phyloP scores from a whole-genome alignment of 2,888 invertebrate species.

The Lycocerus yunnanus region DNA sequence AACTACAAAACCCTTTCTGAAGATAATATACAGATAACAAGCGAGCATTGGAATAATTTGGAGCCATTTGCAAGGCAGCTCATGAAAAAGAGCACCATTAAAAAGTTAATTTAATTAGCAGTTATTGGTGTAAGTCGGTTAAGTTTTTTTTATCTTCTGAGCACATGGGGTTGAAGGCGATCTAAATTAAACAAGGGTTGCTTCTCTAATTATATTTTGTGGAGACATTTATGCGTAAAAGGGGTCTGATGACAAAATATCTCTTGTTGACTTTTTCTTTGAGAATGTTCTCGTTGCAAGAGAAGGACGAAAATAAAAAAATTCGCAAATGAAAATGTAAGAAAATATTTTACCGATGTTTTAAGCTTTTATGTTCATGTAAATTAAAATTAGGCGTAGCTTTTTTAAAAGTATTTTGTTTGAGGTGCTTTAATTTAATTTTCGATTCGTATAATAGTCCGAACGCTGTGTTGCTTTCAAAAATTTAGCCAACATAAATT shows the following conservation, averaged over 20 bases:
- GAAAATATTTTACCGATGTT: neutral
- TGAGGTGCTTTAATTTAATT: constrained; percentile 1
- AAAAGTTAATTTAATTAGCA: constrained; percentile 54
- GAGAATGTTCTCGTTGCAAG: neutral
- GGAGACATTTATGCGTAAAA: constrained; percentile 45
- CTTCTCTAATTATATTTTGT: constrained; percentile 46
- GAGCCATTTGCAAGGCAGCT: constrained; percentile 42
- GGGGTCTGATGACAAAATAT: constrained; percentile 45
- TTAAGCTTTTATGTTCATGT: constrained; percentile 27
- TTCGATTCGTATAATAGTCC: neutral
- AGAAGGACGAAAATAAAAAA: constrained; percentile 1
- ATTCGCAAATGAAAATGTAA: neutral
- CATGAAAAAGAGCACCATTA: constrained; percentile 48
- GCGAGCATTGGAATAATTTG: constrained; percentile 46
- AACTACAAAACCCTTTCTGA: constrained; percentile 48
- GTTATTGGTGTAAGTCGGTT: constrained; percentile 51
- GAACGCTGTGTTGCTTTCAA: neutral
- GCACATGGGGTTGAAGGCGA: constrained; percentile 41
- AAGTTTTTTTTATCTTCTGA: constrained; percentile 43
- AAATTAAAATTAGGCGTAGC: constrained; percentile 28
- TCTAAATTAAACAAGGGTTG: constrained; percentile 42
- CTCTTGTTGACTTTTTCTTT: constrained; percentile 38
- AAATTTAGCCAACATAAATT: neutral
- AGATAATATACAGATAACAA: constrained; percentile 49
- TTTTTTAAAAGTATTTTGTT: constrained; percentile 21